Conservation (phyloP, 2,888 invertebrate genomes). For the Rhamphomyia laevipes region DNA sequence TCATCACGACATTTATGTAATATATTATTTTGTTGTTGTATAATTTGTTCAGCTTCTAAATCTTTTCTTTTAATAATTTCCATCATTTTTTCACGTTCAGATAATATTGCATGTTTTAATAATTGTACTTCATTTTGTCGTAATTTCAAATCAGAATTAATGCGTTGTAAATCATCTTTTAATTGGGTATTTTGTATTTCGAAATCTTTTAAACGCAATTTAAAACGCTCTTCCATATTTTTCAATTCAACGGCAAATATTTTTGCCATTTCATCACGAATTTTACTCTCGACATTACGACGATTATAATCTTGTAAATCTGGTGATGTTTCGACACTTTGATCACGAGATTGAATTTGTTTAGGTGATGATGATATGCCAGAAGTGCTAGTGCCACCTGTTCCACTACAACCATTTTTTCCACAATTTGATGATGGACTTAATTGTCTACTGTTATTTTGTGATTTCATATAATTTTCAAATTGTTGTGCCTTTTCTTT, state of each 20-base stretch:
- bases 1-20: slow-evolving; percentile 27
- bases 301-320: slow-evolving; percentile 30
- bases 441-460: slow-evolving; percentile 19
- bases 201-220: slow-evolving; percentile 35
- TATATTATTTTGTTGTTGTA: slow-evolving; percentile 24
- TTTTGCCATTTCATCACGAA: slow-evolving; percentile 55
- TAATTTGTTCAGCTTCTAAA: slow-evolving; percentile 16
- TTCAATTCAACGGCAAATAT: slow-evolving; percentile 51
- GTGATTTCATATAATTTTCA: slow-evolving; percentile 48
- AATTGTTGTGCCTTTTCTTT: slow-evolving; percentile 52
- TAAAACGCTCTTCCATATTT: slow-evolving; percentile 40
- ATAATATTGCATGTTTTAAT: slow-evolving; percentile 32
- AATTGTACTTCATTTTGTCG: slow-evolving; percentile 31
- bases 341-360: slow-evolving; percentile 14
- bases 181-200: slow-evolving; percentile 24
- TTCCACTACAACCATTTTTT: too few species aligned
- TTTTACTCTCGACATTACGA: slow-evolving; percentile 35
- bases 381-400: slow-evolving; percentile 16
- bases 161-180: slow-evolving; percentile 26
- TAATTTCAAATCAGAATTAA: slow-evolving; percentile 24
- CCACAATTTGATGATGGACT: not conserved
- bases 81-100: slow-evolving; percentile 31
- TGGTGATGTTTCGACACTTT: slow-evolving; percentile 32
- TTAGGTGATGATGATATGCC: slow-evolving; percentile 19
- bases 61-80: slow-evolving; percentile 26